Evolutionary conservation across 2,113 vertebrate species (phyloP).

Genomic region (Sprattus sprattus): DNA sequence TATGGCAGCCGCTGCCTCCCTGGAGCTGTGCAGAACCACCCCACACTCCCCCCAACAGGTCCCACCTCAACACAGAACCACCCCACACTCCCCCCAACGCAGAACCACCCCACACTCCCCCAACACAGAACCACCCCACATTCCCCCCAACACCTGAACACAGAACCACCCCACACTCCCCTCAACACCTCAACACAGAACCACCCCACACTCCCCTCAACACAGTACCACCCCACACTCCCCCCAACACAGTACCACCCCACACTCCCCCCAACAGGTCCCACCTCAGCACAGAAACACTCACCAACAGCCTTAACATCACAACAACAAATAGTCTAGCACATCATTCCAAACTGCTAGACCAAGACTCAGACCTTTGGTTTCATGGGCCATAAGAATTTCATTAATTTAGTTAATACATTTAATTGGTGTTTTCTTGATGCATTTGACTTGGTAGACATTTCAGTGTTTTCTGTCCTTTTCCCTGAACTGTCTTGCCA

Average conservation of each 20-base stretch:
- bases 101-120: neutral
- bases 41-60: conserved; percentile 73
- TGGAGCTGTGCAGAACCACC: conserved; percentile 78
- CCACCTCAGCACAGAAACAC: neutral
- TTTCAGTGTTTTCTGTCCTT: neutral
- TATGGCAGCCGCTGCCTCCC: conserved; percentile 80
- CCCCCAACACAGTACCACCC: no score
- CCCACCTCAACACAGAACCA: conserved; percentile 29
- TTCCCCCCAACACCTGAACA: neutral
- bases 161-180: conserved; percentile 59
- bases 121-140: neutral
- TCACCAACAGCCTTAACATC: neutral
- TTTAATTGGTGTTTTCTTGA: neutral
- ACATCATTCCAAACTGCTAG: neutral
- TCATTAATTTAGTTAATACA: neutral
- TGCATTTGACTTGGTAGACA: neutral
- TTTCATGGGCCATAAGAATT: neutral
- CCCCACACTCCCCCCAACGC: neutral
- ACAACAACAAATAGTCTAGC: neutral
- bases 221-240: no score
- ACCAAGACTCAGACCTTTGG: neutral
- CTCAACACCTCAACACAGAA: neutral
- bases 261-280: no score
- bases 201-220: neutral
- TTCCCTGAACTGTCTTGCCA: neutral